Evolutionary conservation across 2,888 invertebrate species (phyloP).

Genomic region (Chalcosyrphus nemorum): DNA sequence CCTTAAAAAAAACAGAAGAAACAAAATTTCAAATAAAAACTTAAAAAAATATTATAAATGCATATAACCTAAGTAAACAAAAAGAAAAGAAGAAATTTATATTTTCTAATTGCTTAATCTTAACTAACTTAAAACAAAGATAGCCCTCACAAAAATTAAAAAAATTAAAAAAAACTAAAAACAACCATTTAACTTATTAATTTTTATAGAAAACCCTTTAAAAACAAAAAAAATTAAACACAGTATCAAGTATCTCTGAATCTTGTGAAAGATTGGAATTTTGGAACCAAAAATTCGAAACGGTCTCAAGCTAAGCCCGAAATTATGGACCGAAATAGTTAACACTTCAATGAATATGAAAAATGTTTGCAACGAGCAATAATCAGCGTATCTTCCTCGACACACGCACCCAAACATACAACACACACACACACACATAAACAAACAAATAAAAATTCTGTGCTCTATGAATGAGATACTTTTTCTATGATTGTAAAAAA

Average conservation of each 20-base stretch:
- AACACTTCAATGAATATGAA: slow-evolving; percentile 36
- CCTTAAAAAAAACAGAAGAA: slow-evolving; percentile 39
- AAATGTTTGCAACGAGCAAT: slow-evolving; percentile 64
- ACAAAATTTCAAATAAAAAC: background rate
- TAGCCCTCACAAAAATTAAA: slow-evolving; percentile 20
- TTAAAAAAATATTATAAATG: slow-evolving; percentile 61
- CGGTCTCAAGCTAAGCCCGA: slow-evolving; percentile 35
- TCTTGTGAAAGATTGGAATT: slow-evolving; percentile 28
- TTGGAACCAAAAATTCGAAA: slow-evolving; percentile 29
- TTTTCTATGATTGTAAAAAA: slow-evolving; percentile 67
- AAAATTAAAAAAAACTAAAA: slow-evolving; percentile 33
- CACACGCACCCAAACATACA: background rate
- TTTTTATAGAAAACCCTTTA: slow-evolving; percentile 39
- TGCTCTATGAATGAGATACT: slow-evolving; percentile 67
- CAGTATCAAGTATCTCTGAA: slow-evolving; percentile 5
- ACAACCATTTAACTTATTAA: slow-evolving; percentile 36
- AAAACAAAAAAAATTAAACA: slow-evolving; percentile 2
- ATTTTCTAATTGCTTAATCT: slow-evolving; percentile 75
- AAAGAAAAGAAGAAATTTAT: slow-evolving; percentile 71
- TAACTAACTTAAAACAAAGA: slow-evolving; percentile 54
- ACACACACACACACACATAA: background rate
- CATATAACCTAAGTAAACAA: slow-evolving; percentile 62
- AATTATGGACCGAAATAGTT: slow-evolving; percentile 61
- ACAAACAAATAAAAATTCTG: slow-evolving; percentile 31
- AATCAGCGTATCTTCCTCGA: slow-evolving; percentile 67